Base-by-base conservation (phyloP, 2,797 vertebrate genomes). In the Catharus ustulatus region DNA sequence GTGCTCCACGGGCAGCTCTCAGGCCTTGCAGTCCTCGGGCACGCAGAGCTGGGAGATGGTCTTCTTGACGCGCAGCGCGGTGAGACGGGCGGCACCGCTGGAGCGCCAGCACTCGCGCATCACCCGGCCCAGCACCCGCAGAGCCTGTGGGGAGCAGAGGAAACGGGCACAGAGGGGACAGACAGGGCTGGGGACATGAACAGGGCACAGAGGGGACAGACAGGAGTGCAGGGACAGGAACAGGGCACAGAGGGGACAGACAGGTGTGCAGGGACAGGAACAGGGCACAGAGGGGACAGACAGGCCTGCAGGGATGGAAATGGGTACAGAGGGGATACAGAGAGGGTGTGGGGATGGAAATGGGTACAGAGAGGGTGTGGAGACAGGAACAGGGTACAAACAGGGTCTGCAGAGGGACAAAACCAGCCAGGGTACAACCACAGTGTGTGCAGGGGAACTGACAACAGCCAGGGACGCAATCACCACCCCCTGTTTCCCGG, bases 61-160 rank as follows among this genome's bases (percentile, higher is more conserved):
- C 89, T 99, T 99, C 98, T 99, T 99, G 93, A 99, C 98, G 8
- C 99, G 98, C 84, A 99, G 98, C 5, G 99, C 99, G 0, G 99
- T 99, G 54, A 99, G 98, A 5, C 99, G 99, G 4, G 99, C 99
- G 0, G 99, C 98, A 0, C 98, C 98, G 48, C 98, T 99, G 95
- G 97, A 91, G 9, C 99, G 98, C 99, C 99, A 99, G 96, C 99
- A 99, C 88, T 99, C 99, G 0, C 99, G 98, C 99, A 99, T 99
- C 91, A 99, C 97, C 95, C 99, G 98, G 55, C 99, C 99, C 98
- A 99, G 98, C 74, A 99, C 98, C 66, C 99, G 98, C 93, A 99
- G 98, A 4, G 98, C 75, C 75, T 77, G 38, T 38, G 38, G 73
- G 4, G 26, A 2, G 13, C 12, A 26, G 23, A 26, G 18, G 40